These are phyloP conservation scores for Gryon sp. DNA, from an alignment of 1,140 invertebrate species.

Conservation along the genomic window DNA sequence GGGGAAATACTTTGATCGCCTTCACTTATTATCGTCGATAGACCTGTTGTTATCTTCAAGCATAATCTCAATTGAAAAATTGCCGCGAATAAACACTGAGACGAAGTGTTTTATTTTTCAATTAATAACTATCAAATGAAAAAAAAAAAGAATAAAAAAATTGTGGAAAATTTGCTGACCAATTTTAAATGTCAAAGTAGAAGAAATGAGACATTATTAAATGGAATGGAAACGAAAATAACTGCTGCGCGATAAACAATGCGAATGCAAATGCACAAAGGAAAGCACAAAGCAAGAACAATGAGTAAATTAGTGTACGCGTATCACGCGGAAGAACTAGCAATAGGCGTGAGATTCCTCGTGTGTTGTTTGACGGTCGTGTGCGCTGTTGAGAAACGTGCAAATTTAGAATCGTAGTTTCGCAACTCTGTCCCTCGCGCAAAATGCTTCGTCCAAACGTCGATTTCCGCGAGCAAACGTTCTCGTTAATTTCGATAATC, in stretches of 20 bases:
- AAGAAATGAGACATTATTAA: too few species aligned
- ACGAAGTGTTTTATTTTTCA: too few species aligned
- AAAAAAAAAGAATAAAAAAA: conserved; percentile 5
- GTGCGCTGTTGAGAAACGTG: conserved; percentile 27
- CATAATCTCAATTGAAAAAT: too few species aligned
- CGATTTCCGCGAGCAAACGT: not conserved
- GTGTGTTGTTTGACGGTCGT: conserved; percentile 21
- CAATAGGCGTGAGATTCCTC: conserved; percentile 25
- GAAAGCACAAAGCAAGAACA: conserved; percentile 18
- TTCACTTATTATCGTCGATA: too few species aligned
- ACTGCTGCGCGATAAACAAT: too few species aligned
- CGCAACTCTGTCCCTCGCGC: conserved; percentile 18
- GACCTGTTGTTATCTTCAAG: not conserved
- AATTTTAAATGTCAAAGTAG: too few species aligned
- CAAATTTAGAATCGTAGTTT: conserved; percentile 41
- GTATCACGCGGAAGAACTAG: conserved; percentile 42
- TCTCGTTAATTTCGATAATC: not conserved
- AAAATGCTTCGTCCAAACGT: not conserved
- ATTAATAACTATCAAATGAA: too few species aligned
- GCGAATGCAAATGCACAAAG: conserved; percentile 24
- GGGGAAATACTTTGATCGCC: not conserved
- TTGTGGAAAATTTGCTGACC: too few species aligned
- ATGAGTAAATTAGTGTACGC: conserved; percentile 16
- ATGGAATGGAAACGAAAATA: conserved; percentile 15
- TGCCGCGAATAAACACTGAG: too few species aligned